Percentiles rank a stretch among this genome's conserved stretches.
phyloP scores from a whole-genome alignment of 2,113 vertebrate genomes.

The Bombycilla garrulus region DNA sequence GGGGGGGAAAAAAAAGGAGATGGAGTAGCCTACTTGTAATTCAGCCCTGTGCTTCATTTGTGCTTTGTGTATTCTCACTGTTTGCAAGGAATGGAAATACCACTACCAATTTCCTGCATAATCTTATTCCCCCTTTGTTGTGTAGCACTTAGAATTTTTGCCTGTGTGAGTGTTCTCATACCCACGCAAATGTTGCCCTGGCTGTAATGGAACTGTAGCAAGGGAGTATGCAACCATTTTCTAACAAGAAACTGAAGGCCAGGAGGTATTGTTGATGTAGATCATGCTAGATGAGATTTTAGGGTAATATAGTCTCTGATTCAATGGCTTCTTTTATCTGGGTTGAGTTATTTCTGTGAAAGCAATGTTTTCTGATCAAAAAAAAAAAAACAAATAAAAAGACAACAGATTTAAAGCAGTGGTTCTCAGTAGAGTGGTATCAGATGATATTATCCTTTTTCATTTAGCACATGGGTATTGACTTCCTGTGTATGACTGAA shows the following conservation, averaged over 20 bases:
- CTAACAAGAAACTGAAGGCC: background rate
- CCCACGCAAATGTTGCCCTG: background rate
- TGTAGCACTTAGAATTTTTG: background rate
- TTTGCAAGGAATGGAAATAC: background rate
- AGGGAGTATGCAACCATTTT: background rate
- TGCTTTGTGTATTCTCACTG: background rate
- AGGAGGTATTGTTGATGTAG: background rate
- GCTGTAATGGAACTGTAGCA: background rate
- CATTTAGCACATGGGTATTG: background rate
- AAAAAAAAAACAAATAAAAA: rapidly evolving
- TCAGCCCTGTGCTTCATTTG: background rate
- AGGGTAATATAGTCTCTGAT: background rate
- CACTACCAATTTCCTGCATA: background rate
- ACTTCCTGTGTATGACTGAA: background rate
- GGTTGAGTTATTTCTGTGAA: background rate
- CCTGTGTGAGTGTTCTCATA: background rate
- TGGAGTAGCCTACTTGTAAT: background rate
- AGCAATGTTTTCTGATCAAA: background rate
- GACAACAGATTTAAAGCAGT: background rate
- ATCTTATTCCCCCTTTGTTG: background rate
- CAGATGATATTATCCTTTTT: background rate
- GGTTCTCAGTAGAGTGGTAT: background rate
- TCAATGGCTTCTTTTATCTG: background rate
- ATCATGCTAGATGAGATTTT: background rate
- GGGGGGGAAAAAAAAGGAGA: background rate